Evolutionary conservation across 2,113 vertebrate genomes (phyloP).

Genomic region (Carassius gibelio): DNA sequence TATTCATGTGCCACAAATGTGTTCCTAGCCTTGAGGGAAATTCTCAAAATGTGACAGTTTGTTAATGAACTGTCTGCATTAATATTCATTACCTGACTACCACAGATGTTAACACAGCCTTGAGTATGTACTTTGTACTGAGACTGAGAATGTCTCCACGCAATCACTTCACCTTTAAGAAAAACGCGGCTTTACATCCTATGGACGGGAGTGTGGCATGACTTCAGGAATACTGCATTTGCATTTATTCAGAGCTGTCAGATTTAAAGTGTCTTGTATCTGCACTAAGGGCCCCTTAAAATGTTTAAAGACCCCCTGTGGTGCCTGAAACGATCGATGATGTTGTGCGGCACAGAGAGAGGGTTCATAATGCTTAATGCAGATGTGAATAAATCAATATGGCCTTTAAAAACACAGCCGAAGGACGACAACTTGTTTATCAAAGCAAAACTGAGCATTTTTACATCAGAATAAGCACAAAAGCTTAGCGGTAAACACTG

Average conservation of each 20-base stretch:
- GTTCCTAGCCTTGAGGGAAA: neutral
- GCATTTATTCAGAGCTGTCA: conserved; percentile 56
- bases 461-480: neutral
- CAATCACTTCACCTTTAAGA: no score
- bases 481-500: neutral
- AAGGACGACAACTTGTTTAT: neutral
- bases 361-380: conserved; percentile 39
- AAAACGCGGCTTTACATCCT: neutral
- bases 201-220: neutral
- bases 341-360: neutral
- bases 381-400: conserved; percentile 30
- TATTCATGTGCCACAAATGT: neutral
- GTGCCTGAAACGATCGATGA: conserved; percentile 33
- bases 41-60: conserved; percentile 38
- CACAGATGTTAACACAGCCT: conserved; percentile 46
- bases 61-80: conserved; percentile 46
- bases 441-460: conserved; percentile 17
- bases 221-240: conserved; percentile 38
- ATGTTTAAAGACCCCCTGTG: conserved; percentile 45
- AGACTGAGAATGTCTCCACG: neutral
- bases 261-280: conserved; percentile 37
- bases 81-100: conserved; percentile 58
- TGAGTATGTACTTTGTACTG: neutral
- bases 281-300: conserved; percentile 43
- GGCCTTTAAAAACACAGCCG: neutral